Conservation (phyloP, 2,113 vertebrate genomes). For the Elephantulus edwardii region DNA sequence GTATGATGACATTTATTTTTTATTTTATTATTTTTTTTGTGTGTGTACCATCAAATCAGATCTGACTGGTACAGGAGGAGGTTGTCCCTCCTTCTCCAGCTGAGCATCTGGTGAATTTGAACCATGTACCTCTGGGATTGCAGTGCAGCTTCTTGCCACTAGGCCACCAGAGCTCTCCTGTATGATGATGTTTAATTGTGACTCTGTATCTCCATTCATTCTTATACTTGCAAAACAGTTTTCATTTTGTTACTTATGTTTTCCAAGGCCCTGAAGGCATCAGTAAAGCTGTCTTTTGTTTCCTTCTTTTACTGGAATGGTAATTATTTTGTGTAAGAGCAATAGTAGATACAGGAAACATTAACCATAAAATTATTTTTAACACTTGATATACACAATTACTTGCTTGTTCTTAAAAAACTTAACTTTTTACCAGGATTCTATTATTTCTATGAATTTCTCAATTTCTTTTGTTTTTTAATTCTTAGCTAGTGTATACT, state of each 20-base stretch:
- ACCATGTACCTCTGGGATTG: no score
- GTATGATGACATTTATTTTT: background rate
- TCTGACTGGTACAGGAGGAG: no score
- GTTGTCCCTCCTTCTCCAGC: no score
- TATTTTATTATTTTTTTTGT: no score
- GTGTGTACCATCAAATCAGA: no score
- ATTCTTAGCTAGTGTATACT: background rate
- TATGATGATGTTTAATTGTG: constrained; percentile 46
- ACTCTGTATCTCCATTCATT: constrained; percentile 11
- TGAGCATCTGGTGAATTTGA: no score
- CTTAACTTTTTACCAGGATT: background rate
- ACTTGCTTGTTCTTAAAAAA: constrained; percentile 28
- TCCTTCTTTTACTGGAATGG: background rate
- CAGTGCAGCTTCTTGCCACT: no score
- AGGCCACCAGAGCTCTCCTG: no score
- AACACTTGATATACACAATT: background rate
- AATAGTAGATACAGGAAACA: constrained; percentile 2
- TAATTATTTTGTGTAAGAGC: background rate
- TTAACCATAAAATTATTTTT: constrained; percentile 51
- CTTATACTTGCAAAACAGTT: background rate
- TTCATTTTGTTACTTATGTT: constrained; percentile 39
- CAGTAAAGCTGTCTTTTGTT: constrained; percentile 3
- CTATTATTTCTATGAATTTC: background rate
- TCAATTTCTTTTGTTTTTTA: no score
- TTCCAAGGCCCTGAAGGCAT: background rate